Evolutionary conservation across 2,888 invertebrate species (phyloP).

Genomic region (Drosophila buzzatii): DNA sequence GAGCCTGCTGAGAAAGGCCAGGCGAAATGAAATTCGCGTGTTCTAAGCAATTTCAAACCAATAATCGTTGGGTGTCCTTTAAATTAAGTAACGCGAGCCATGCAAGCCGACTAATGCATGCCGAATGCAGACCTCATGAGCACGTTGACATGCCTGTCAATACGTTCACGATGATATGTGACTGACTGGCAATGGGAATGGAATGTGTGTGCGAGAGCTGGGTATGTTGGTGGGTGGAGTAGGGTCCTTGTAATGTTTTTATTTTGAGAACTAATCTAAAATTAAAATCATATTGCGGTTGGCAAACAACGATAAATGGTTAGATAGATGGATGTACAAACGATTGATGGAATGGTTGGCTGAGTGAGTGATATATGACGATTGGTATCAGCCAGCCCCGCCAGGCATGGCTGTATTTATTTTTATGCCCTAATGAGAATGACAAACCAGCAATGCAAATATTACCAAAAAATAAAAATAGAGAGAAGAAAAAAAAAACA

Average conservation of each 20-base stretch:
- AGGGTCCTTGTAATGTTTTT: slow-evolving; percentile 14
- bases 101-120: slow-evolving; percentile 65
- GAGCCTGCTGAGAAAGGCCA: slow-evolving; percentile 40
- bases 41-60: slow-evolving; percentile 78
- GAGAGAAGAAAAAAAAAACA: slow-evolving; percentile 6
- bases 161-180: slow-evolving; percentile 54
- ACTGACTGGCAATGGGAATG: slow-evolving; percentile 45
- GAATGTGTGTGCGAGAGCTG: slow-evolving; percentile 23
- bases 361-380: slow-evolving; percentile 59
- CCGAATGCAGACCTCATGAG: slow-evolving; percentile 28
- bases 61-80: slow-evolving; percentile 81
- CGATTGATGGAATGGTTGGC: slow-evolving; percentile 27
- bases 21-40: slow-evolving; percentile 63
- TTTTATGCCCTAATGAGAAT: slow-evolving; percentile 72
- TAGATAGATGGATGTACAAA: slow-evolving; percentile 34
- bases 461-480: slow-evolving; percentile 32
- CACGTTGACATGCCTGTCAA: slow-evolving; percentile 61
- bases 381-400: slow-evolving; percentile 58
- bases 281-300: slow-evolving; percentile 80
- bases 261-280: slow-evolving; percentile 77
- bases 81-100: slow-evolving; percentile 77
- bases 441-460: slow-evolving; percentile 76
- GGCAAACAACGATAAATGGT: slow-evolving; percentile 50
- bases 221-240: not conserved
- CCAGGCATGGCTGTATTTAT: slow-evolving; percentile 18